phyloP scores from a whole-genome alignment of 2,797 vertebrate genomes.

The Tadarida brasiliensis region DNA sequence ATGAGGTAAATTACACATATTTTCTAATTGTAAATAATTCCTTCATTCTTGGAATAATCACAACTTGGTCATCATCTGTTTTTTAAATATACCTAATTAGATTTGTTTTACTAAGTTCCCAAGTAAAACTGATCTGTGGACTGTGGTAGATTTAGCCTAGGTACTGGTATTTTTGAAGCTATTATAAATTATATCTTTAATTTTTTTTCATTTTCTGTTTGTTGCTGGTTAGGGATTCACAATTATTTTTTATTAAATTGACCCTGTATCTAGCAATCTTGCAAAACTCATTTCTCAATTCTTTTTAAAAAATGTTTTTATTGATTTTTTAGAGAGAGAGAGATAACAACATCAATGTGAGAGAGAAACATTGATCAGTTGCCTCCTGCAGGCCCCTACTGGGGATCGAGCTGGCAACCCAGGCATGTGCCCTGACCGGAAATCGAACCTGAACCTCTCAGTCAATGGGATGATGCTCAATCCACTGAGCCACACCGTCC shows the following conservation, averaged over 20 bases:
- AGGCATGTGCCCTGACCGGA: no score
- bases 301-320: no score
- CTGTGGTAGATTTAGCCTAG: not conserved
- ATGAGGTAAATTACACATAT: not conserved
- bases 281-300: not conserved
- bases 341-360: no score
- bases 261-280: not conserved
- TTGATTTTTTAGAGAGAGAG: no score
- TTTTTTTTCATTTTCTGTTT: not conserved
- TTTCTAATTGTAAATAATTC: not conserved
- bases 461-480: no score
- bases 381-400: no score
- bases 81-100: not conserved
- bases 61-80: not conserved
- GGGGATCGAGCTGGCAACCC: no score
- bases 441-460: no score
- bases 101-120: not conserved
- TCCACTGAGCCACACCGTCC: no score
- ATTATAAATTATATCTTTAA: not conserved
- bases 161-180: not conserved
- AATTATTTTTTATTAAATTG: not conserved
- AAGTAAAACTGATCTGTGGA: not conserved
- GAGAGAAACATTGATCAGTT: no score
- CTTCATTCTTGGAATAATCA: not conserved
- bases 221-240: not conserved